Evolutionary conservation across 2,888 invertebrate genomes (phyloP).

Genomic region (Phyllotreta cruciferae): DNA sequence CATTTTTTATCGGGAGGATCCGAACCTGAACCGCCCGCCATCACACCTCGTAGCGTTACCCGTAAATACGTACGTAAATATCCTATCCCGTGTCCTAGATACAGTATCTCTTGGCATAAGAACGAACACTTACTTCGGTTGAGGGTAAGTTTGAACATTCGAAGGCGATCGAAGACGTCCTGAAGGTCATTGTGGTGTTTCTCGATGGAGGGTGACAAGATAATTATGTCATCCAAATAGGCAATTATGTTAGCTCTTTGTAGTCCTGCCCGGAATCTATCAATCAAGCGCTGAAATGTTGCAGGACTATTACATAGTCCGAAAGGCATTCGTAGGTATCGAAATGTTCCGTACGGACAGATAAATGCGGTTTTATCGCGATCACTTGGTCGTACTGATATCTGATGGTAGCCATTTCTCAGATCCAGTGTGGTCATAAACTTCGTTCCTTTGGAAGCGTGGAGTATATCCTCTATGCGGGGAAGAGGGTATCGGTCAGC

Average conservation of each 20-base stretch:
- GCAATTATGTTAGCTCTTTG: conserved; percentile 35
- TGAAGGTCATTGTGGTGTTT: conserved; percentile 40
- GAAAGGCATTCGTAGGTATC: conserved; percentile 43
- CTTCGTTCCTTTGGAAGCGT: conserved; percentile 26
- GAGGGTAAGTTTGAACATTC: conserved; percentile 35
- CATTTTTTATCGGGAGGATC: background rate
- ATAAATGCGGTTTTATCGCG: conserved; percentile 37
- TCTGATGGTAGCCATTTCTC: conserved; percentile 19
- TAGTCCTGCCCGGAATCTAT: conserved; percentile 41
- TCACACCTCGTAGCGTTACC: too few species aligned
- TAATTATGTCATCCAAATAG: conserved; percentile 47
- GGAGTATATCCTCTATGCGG: conserved; percentile 41
- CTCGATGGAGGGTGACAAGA: conserved; percentile 39
- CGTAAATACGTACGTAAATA: too few species aligned
- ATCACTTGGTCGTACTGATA: conserved; percentile 15
- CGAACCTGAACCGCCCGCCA: background rate
- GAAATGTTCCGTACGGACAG: conserved; percentile 48
- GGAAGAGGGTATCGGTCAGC: conserved; percentile 41
- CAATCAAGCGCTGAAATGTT: conserved; percentile 45
- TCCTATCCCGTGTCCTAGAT: background rate
- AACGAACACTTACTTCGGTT: conserved; percentile 44
- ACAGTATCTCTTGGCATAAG: background rate
- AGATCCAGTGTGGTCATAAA: conserved; percentile 34
- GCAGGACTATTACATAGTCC: conserved; percentile 44
- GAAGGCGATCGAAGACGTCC: conserved; percentile 34